Base-by-base conservation (phyloP, 2,888 invertebrate genomes). In the Drosophila barbarae region DNA sequence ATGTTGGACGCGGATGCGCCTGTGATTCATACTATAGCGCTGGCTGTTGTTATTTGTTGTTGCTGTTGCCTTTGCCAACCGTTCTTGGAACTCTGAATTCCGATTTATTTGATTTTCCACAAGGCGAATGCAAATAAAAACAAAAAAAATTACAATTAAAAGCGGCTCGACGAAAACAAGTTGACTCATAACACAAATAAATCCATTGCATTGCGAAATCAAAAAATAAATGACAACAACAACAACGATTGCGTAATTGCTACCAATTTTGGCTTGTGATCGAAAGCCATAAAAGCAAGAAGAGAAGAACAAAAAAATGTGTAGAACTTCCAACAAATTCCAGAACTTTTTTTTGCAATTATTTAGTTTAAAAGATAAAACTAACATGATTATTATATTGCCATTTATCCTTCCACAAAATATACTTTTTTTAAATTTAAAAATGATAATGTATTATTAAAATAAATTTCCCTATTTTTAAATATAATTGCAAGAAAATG, bases 171-270 rank as follows among this genome's bases (percentile, higher is more conserved):
- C 39, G 50, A 61, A 61, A 61, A 61, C 49, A 61, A 49, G 61
- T 61, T 61, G 63, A 61, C 21, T 61, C 61, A 61, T 26, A 46
- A 3, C 18, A 2, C 10, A 15, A 35, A 30, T 28, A 54, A 54
- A 44, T 39, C 21, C 38, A 28, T 34, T 63, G 61, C 47, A 34
- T 34, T 56, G 56, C 57, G 41, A 44, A 59, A 59, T 15, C 5
- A 32, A 28, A 35, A 42, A 63, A 46, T 26, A 35, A 55, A 51
- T 50, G 18, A 32, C 46, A 51, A 42, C 34, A 55, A 42, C 44
- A 56, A 56, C 26, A 50, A 39, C 4, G 34, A 78, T 81, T 81
- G 83, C 85, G 83, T 78, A 84, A 80, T 79, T 82, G 70, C 72
- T 73, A 79, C 73, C 77, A 77, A 77, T 69, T 83, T 78, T 68